phyloP scores from a whole-genome alignment of 2,888 invertebrate species.

The Thymelicus lineola region DNA sequence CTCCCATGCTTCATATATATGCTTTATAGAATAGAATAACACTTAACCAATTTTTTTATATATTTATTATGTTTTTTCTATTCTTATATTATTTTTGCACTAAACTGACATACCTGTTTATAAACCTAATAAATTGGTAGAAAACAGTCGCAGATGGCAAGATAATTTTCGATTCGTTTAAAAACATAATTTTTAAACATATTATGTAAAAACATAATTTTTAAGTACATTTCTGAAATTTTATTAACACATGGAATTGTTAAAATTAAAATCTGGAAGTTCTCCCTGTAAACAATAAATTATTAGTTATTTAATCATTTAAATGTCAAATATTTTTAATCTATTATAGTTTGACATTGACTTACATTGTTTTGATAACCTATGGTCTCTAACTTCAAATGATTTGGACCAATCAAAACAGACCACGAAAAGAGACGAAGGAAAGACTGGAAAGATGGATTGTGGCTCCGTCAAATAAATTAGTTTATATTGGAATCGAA shows the following conservation, averaged over 20 bases:
- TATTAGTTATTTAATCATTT: too few species aligned
- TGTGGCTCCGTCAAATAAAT: constrained; percentile 71
- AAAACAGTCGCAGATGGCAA: not conserved
- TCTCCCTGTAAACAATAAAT: too few species aligned
- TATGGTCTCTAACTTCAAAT: constrained; percentile 44
- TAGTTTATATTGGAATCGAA: constrained; percentile 50
- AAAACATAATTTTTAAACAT: not conserved
- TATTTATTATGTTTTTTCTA: too few species aligned
- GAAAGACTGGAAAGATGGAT: constrained; percentile 80
- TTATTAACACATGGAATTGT: too few species aligned
- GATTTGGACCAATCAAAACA: constrained; percentile 83
- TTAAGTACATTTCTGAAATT: too few species aligned
- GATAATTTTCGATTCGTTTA: not conserved
- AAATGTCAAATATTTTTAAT: not conserved
- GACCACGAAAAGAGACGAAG: constrained; percentile 77
- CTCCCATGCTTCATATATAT: too few species aligned
- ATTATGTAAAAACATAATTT: too few species aligned
- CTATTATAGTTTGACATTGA: not conserved
- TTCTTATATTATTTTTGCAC: too few species aligned
- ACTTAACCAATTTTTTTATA: too few species aligned
- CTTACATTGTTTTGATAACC: not conserved
- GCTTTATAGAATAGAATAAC: too few species aligned
- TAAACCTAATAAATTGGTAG: constrained; percentile 9
- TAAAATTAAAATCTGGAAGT: too few species aligned
- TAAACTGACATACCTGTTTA: too few species aligned